Evolutionary conservation across 1,140 invertebrate genomes (phyloP).

Genomic region (Chymomyza costata): DNA sequence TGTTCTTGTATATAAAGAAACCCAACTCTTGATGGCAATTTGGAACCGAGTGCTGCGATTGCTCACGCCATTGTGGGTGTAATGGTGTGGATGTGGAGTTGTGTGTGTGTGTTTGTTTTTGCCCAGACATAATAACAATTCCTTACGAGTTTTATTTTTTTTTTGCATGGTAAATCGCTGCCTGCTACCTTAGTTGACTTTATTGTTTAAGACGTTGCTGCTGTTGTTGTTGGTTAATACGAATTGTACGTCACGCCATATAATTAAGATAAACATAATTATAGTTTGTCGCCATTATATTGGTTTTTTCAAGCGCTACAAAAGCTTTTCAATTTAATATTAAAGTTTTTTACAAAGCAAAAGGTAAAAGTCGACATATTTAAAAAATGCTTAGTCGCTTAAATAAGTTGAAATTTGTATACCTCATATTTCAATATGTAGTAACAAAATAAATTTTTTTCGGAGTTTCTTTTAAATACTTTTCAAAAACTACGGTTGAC

Average conservation of each 20-base stretch:
- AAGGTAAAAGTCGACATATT: too few relatives aligned
- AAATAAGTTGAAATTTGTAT: too few relatives aligned
- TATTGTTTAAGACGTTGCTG: constrained; percentile 58
- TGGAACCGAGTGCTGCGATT: constrained; percentile 46
- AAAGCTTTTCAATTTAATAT: too few relatives aligned
- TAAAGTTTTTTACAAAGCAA: too few relatives aligned
- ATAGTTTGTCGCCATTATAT: constrained; percentile 53
- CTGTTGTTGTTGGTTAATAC: constrained; percentile 60
- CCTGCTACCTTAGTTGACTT: constrained; percentile 42
- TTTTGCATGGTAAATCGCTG: constrained; percentile 46
- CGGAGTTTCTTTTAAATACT: too few relatives aligned
- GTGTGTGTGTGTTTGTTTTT: neutral
- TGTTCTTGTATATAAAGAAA: constrained; percentile 19
- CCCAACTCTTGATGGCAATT: constrained; percentile 46
- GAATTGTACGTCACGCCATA: constrained; percentile 70
- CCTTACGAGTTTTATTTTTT: constrained; percentile 33
- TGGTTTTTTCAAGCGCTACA: constrained; percentile 45
- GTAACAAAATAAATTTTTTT: too few relatives aligned
- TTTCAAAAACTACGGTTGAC: too few relatives aligned
- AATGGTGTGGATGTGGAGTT: neutral
- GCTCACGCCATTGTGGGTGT: too few relatives aligned
- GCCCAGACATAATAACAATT: constrained; percentile 59
- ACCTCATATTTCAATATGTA: too few relatives aligned
- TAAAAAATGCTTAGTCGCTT: too few relatives aligned
- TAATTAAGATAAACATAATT: constrained; percentile 74